phyloP scores from a whole-genome alignment of 2,797 vertebrate genomes.

The Phrynocephalus vlangalii region DNA sequence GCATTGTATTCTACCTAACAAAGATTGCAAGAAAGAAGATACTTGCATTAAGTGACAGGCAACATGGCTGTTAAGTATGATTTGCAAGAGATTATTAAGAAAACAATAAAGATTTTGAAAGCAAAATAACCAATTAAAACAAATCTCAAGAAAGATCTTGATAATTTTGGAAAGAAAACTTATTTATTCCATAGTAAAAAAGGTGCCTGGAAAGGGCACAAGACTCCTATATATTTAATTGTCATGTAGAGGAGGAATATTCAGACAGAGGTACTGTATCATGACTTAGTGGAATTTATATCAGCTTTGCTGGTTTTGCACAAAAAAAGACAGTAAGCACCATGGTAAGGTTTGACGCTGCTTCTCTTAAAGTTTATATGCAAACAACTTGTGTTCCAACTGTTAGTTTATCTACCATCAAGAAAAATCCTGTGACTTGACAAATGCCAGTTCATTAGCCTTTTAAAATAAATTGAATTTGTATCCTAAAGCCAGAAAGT shows the following conservation, averaged over 20 bases:
- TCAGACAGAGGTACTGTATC: neutral
- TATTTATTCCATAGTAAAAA: neutral
- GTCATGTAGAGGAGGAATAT: neutral
- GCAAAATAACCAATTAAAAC: neutral
- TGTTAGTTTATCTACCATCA: neutral
- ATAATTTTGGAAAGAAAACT: neutral
- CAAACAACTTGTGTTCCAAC: neutral
- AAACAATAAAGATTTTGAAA: neutral
- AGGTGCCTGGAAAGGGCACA: neutral
- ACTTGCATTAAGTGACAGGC: neutral
- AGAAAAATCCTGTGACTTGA: neutral
- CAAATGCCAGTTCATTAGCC: neutral
- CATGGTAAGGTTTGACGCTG: neutral
- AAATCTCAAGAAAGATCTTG: neutral
- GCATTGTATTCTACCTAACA: slow-evolving; percentile 10
- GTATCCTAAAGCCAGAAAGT: neutral
- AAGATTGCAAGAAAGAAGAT: slow-evolving; percentile 9
- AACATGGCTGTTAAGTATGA: neutral
- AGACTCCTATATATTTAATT: neutral
- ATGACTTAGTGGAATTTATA: neutral
- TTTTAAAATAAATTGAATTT: neutral
- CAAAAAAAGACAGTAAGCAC: neutral
- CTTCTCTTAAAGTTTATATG: slow-evolving; percentile 1
- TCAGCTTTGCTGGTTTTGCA: neutral
- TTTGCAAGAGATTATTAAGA: neutral